These are phyloP conservation scores for Myiagra hebetior DNA, from an alignment of 2,113 vertebrate species.

Conservation along the genomic window DNA sequence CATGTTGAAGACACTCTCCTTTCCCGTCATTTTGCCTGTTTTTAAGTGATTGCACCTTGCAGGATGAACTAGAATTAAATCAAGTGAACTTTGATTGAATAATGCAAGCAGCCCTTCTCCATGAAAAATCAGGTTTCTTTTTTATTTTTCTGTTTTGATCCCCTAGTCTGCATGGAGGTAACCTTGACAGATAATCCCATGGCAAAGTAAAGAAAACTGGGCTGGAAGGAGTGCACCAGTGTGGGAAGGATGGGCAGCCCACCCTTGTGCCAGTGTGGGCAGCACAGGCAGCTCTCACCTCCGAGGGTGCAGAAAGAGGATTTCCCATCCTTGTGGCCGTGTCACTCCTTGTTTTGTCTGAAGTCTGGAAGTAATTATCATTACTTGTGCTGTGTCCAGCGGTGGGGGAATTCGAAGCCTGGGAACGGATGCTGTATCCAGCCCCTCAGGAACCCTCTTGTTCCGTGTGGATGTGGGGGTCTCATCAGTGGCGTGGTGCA, in stretches of 20 bases:
- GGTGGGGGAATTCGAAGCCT: background rate
- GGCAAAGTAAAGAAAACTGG: background rate
- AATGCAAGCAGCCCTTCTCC: constrained; percentile 44
- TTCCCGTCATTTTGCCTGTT: constrained; percentile 45
- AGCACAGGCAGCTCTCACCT: background rate
- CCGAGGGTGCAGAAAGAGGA: background rate
- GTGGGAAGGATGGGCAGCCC: background rate
- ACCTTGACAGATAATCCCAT: background rate
- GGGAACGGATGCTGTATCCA: background rate
- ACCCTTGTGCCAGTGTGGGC: background rate
- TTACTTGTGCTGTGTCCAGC: background rate
- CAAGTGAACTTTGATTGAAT: constrained; percentile 68
- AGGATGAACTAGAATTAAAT: constrained; percentile 66
- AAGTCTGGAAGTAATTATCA: background rate
- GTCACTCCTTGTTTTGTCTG: background rate
- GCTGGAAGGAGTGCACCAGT: accelerated
- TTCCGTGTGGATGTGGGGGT: accelerated
- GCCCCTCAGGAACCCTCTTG: background rate
- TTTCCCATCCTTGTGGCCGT: background rate
- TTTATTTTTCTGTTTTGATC: constrained; percentile 47
- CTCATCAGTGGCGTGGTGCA: accelerated
- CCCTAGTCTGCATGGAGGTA: background rate
- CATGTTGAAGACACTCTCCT: constrained; percentile 36
- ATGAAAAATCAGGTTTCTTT: constrained; percentile 43
- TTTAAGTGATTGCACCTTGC: constrained; percentile 56